phyloP scores from a whole-genome alignment of 2,797 vertebrate species.

The Discoglossus pictus region DNA sequence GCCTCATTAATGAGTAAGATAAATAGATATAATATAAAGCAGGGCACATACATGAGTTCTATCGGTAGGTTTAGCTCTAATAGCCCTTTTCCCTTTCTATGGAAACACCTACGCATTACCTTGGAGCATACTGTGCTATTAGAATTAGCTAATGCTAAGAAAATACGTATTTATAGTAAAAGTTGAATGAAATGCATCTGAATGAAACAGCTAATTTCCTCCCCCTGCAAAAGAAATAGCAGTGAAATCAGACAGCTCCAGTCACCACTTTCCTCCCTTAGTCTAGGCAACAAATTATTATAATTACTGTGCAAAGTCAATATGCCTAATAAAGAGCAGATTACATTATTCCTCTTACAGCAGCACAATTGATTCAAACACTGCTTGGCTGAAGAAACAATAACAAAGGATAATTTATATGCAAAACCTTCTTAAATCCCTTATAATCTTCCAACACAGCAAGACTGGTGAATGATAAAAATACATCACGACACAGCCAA shows the following conservation, averaged over 20 bases:
- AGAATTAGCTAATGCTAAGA: not conserved
- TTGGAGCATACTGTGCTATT: not conserved
- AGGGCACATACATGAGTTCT: too few species aligned
- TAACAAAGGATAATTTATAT: conserved; percentile 28
- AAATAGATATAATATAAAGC: too few species aligned
- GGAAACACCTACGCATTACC: too few species aligned
- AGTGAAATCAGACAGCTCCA: not conserved
- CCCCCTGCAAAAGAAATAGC: not conserved
- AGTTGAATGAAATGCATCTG: not conserved
- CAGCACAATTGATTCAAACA: conserved; percentile 32
- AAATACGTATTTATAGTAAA: not conserved
- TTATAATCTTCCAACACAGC: conserved; percentile 23
- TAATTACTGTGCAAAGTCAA: conserved; percentile 23
- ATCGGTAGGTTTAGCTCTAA: too few species aligned
- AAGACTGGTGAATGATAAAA: too few species aligned
- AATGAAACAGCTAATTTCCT: conserved; percentile 1
- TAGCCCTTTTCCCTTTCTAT: too few species aligned
- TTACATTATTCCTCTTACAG: conserved; percentile 32
- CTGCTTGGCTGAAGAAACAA: conserved; percentile 17
- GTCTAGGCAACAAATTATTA: conserved; percentile 25
- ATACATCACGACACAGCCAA: too few species aligned
- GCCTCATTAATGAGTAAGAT: too few species aligned
- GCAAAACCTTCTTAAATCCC: not conserved
- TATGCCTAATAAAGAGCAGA: conserved; percentile 32
- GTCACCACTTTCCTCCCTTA: conserved; percentile 13